These are phyloP conservation scores for Morpho helenor DNA, from an alignment of 2,888 invertebrate species.

Conservation along the genomic window DNA sequence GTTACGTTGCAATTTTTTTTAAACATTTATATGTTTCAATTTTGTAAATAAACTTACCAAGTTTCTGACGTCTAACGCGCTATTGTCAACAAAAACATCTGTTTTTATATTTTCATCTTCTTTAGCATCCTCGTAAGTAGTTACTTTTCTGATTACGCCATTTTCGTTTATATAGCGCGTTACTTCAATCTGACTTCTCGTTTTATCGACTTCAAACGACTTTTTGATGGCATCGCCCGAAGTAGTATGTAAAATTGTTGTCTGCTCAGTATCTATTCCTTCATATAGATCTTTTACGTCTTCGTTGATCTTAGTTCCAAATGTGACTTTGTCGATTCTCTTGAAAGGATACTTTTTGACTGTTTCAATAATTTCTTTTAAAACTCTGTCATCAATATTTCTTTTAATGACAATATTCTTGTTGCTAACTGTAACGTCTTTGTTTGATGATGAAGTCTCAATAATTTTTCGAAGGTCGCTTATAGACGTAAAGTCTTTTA, in stretches of 20 bases:
- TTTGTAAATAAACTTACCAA: slow-evolving; percentile 53
- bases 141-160: slow-evolving; percentile 68
- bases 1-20: neutral
- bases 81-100: slow-evolving; percentile 74
- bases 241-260: slow-evolving; percentile 53
- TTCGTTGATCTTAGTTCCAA: slow-evolving; percentile 78
- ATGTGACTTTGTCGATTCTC: slow-evolving; percentile 73
- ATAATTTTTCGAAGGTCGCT: slow-evolving; percentile 70
- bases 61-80: slow-evolving; percentile 73
- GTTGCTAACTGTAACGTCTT: slow-evolving; percentile 68
- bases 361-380: slow-evolving; percentile 72
- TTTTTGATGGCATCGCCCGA: slow-evolving; percentile 63
- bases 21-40: neutral
- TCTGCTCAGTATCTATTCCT: slow-evolving; percentile 65
- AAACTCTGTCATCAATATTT: slow-evolving; percentile 65
- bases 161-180: slow-evolving; percentile 71
- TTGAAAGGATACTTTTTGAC: slow-evolving; percentile 75
- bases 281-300: slow-evolving; percentile 78
- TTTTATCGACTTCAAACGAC: slow-evolving; percentile 69
- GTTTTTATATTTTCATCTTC: slow-evolving; percentile 72
- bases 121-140: slow-evolving; percentile 74
- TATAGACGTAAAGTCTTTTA: slow-evolving; percentile 72
- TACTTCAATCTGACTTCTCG: slow-evolving; percentile 72
- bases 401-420: slow-evolving; percentile 70
- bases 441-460: slow-evolving; percentile 61